Conservation (phyloP, 1,140 invertebrate species). For the Chymomyza costata region DNA sequence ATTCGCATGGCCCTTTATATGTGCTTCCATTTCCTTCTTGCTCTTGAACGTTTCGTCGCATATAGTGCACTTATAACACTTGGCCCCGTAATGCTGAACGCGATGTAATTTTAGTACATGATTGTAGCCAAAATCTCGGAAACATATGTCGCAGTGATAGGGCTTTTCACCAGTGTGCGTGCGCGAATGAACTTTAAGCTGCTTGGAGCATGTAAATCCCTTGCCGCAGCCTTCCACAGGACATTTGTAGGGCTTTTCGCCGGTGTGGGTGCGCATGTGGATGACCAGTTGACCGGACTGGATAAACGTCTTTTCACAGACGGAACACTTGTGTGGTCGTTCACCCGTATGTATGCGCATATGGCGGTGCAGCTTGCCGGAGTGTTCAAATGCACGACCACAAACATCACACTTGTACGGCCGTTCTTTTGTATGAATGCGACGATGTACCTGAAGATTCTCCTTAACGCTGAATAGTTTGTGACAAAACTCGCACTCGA, state of each 20-base stretch:
- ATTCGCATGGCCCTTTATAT: constrained; percentile 92
- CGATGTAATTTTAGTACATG: constrained; percentile 91
- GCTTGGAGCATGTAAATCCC: constrained; percentile 93
- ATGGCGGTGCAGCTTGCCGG: constrained; percentile 92
- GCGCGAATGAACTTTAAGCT: constrained; percentile 88
- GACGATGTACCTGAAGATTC: constrained; percentile 92
- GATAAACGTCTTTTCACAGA: constrained; percentile 94
- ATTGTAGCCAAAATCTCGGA: constrained; percentile 87
- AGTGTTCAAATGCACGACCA: constrained; percentile 93
- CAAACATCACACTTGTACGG: constrained; percentile 91
- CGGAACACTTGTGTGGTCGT: constrained; percentile 93
- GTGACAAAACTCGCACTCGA: constrained; percentile 93
- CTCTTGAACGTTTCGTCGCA: constrained; percentile 91
- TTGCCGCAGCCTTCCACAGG: constrained; percentile 86
- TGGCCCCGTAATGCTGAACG: constrained; percentile 93
- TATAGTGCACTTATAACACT: constrained; percentile 93
- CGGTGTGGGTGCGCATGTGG: constrained; percentile 90
- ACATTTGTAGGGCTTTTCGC: constrained; percentile 94
- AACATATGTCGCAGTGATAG: constrained; percentile 80
- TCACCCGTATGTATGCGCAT: constrained; percentile 95
- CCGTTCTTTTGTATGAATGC: constrained; percentile 91
- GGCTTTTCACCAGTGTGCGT: constrained; percentile 92
- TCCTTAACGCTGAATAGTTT: constrained; percentile 95
- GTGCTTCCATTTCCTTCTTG: constrained; percentile 91
- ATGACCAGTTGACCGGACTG: constrained; percentile 91